Evolutionary conservation across 2,888 invertebrate species (phyloP), one percentile per base, ranked within the genome.

Genomic region (Drosophila pseudotalamancana): DNA sequence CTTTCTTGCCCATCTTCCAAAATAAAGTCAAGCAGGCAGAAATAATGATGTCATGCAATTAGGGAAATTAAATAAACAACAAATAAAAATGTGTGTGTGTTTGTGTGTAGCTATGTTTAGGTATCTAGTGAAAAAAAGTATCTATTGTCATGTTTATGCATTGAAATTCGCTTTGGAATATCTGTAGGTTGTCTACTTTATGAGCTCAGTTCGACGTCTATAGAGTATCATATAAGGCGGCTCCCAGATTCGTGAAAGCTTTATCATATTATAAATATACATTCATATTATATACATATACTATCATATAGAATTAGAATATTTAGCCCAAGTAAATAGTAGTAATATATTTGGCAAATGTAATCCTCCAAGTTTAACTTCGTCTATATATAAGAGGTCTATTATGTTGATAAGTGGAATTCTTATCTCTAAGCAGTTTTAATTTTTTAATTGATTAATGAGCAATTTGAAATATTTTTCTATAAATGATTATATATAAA

Each of bases 21-120:
- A 29, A 23, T 11, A 12, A 14, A 9, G 8, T 6, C 18, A 49
- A 19, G 14, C 14, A 48, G 49, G 19, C 21, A 14, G 32, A 51
- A 60, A 46, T 63, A 73, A 62, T 51, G 32, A 64, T 45, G 67
- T 68, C 67, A 70, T 50, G 42, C 54, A 25, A 57, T 51, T 55
- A 46, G 51, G 42, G 42, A 42, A 48, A 59, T 45, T 14, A 37
- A 43, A 45, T 27, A 42, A 8, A 16, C 50, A 29, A 29, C 19
- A 8, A 25, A 40, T 8, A 35, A 4, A 55, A 23, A 16, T 14
- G 9, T 23, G 12, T 19, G n/a, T n/a, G n/a, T 29, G 11, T 6
- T 16, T 6, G 19, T 31, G 9, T 19, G 19, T 19, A 8, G 16
- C 12, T 9, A 8, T 31, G 31, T 6, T 4, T n/a, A 19, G 9